phyloP scores from a whole-genome alignment of 2,113 vertebrate genomes.

The Pogonocichla stellata region DNA sequence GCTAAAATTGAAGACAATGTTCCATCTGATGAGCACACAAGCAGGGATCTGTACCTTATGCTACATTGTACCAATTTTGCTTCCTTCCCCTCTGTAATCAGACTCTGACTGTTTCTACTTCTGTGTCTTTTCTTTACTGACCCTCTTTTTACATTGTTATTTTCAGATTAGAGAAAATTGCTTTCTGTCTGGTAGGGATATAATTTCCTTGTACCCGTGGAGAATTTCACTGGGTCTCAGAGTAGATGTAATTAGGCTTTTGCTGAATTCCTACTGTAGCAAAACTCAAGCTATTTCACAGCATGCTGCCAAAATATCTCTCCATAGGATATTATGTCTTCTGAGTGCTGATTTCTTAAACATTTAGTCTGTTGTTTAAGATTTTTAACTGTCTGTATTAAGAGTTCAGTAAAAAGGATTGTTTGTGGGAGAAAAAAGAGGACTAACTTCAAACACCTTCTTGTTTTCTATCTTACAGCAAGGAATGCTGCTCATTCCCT shows the following conservation, averaged over 20 bases:
- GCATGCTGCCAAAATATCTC: background rate
- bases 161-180: constrained; percentile 46
- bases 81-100: background rate
- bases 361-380: background rate
- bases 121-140: background rate
- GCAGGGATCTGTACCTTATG: background rate
- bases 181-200: background rate
- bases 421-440: background rate
- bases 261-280: background rate
- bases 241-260: background rate
- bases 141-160: constrained; percentile 2
- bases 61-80: background rate
- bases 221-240: background rate
- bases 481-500: background rate
- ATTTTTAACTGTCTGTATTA: background rate
- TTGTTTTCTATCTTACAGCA: background rate
- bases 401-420: background rate
- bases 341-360: background rate
- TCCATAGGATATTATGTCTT: background rate
- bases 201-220: background rate
- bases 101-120: background rate
- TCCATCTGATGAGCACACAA: background rate
- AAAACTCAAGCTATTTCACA: background rate
- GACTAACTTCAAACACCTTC: background rate
- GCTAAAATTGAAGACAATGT: background rate